These are phyloP conservation scores for Malurus melanocephalus DNA, from an alignment of 2,113 vertebrate genomes.

Conservation along the genomic window DNA sequence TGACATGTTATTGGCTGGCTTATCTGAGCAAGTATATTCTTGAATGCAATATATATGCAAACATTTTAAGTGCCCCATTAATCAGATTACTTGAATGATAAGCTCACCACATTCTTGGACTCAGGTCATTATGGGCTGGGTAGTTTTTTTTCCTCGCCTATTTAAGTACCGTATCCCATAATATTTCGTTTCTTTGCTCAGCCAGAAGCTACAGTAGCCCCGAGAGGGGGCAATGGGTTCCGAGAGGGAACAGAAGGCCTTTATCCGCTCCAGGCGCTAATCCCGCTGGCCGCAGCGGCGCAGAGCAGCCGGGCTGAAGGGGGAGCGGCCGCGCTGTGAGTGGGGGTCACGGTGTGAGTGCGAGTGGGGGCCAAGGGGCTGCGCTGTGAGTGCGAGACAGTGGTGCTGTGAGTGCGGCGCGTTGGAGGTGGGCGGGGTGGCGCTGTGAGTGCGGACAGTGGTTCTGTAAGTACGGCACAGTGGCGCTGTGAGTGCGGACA, in stretches of 20 bases:
- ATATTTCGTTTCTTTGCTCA: too few species aligned
- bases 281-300: background rate
- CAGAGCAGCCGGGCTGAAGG: background rate
- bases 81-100: background rate
- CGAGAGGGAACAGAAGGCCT: accelerated
- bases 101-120: background rate
- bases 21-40: conserved; percentile 35
- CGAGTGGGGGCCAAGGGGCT: background rate
- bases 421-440: too few species aligned
- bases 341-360: background rate
- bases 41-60: background rate
- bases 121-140: accelerated
- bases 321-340: background rate
- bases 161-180: background rate
- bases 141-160: background rate
- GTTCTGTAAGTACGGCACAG: too few species aligned
- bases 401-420: background rate
- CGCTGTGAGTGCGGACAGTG: background rate
- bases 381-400: background rate
- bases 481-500: background rate
- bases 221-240: accelerated
- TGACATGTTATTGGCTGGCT: conserved; percentile 9
- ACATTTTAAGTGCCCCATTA: background rate
- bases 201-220: background rate
- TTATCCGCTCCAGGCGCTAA: background rate